A percentile compares a stretch with the other conserved stretches of the same genome.
These are phyloP conservation scores for Anolis sagrei DNA, from an alignment of 2,113 vertebrate genomes.

Conservation along the genomic window DNA sequence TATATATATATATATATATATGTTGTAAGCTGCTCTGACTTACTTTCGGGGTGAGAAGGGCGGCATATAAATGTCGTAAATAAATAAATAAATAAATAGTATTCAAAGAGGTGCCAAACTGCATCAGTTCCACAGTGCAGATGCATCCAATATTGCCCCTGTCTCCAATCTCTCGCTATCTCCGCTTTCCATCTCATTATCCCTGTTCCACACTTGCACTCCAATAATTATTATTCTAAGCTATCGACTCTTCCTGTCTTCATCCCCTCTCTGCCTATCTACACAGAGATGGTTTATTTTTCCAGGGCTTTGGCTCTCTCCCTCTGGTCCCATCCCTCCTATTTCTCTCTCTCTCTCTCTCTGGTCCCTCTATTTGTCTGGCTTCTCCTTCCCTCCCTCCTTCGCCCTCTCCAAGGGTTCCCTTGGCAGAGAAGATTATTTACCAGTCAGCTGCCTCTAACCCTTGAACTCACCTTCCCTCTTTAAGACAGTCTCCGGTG, in stretches of 20 bases:
- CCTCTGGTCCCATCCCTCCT: not conserved
- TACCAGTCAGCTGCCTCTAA: constrained; percentile 24
- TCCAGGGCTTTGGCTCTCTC: not conserved
- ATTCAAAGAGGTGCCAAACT: too few species aligned
- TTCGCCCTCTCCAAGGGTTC: not conserved
- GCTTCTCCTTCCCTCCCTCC: not conserved
- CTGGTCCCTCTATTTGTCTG: not conserved
- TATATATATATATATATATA: too few species aligned
- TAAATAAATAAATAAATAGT: too few species aligned
- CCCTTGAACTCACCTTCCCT: constrained; percentile 26
- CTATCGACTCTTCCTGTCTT: not conserved
- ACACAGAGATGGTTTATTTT: not conserved
- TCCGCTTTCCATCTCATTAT: too few species aligned
- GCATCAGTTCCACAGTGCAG: too few species aligned
- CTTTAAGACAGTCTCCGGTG: constrained; percentile 19
- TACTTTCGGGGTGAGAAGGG: too few species aligned
- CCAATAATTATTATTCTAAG: not conserved
- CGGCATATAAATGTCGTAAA: too few species aligned
- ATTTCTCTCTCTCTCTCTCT: not conserved
- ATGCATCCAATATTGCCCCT: too few species aligned
- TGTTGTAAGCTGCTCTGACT: too few species aligned
- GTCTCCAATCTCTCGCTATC: too few species aligned
- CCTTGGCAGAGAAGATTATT: constrained; percentile 11
- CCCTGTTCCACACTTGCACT: too few species aligned
- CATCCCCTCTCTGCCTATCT: not conserved